Conservation (phyloP, 30 jellyfish, hydroid and myxozoan species). For the Aurelia sp. region DNA sequence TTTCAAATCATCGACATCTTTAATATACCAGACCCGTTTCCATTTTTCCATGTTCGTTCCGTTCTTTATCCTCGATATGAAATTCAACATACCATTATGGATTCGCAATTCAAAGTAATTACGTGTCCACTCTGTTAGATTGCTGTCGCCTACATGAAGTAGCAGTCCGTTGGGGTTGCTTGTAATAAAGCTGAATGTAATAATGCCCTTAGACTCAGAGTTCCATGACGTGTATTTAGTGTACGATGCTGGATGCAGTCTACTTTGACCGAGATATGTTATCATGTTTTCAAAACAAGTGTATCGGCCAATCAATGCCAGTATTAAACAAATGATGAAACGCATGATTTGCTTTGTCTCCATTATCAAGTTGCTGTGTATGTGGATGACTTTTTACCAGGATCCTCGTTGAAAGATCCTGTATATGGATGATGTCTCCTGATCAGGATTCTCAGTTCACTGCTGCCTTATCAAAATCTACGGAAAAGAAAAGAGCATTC, state of each 20-base stretch:
- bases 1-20: constrained; percentile 62
- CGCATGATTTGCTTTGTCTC: not conserved
- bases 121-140: constrained; percentile 56
- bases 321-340: not conserved
- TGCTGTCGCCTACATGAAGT: constrained; percentile 79
- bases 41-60: constrained; percentile 42
- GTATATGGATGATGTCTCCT: no score
- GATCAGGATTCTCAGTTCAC: no score
- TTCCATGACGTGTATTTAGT: constrained; percentile 59
- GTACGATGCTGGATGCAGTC: constrained; percentile 12
- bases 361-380: not conserved
- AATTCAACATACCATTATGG: constrained; percentile 54
- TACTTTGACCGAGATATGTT: constrained; percentile 56
- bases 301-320: not conserved
- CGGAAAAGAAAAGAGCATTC: no score
- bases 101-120: constrained; percentile 50
- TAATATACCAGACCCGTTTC: constrained; percentile 61
- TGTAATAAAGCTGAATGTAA: constrained; percentile 51
- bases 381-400: no score
- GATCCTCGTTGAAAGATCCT: no score
- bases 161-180: constrained; percentile 65
- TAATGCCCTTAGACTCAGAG: constrained; percentile 50
- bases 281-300: constrained; percentile 26
- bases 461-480: no score
- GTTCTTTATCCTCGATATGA: constrained; percentile 55